phyloP scores from a whole-genome alignment of 2,888 invertebrate genomes.

The Cheilosia soror region DNA sequence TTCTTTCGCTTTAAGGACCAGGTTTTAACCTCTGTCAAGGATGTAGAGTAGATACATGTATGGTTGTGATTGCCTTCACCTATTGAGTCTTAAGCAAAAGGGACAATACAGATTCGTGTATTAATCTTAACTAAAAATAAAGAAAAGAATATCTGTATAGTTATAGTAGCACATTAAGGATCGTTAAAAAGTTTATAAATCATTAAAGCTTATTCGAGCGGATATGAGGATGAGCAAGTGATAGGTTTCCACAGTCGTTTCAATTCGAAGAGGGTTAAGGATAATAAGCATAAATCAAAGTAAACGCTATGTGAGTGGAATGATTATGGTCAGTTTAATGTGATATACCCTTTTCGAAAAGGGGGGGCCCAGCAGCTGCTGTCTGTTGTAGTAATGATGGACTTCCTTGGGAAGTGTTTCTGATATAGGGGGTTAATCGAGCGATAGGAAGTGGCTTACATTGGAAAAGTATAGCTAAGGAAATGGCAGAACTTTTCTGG shows the following conservation, averaged over 20 bases:
- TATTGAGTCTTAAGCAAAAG: slow-evolving; percentile 12
- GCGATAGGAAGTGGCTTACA: slow-evolving; percentile 51
- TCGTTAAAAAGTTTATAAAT: slow-evolving; percentile 65
- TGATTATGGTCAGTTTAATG: slow-evolving; percentile 52
- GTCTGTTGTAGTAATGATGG: slow-evolving; percentile 19
- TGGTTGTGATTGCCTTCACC: slow-evolving; percentile 24
- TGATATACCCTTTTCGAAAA: background rate
- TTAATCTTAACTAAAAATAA: slow-evolving; percentile 38
- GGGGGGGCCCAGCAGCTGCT: background rate
- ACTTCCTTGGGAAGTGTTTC: slow-evolving; percentile 31
- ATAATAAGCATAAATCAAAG: slow-evolving; percentile 56
- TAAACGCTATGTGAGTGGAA: slow-evolving; percentile 46
- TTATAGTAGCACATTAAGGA: slow-evolving; percentile 45
- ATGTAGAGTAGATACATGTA: slow-evolving; percentile 37
- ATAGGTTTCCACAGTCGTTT: slow-evolving; percentile 36
- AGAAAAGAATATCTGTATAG: slow-evolving; percentile 35
- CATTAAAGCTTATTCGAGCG: slow-evolving; percentile 58
- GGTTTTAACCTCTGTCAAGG: slow-evolving; percentile 47
- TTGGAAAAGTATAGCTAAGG: slow-evolving; percentile 8
- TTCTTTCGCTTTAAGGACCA: background rate
- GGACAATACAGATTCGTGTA: slow-evolving; percentile 25
- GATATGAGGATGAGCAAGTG: slow-evolving; percentile 47
- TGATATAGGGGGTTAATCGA: slow-evolving; percentile 35
- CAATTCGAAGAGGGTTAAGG: slow-evolving; percentile 43
- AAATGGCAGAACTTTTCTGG: slow-evolving; percentile 8